Percentiles rank a stretch among this genome's conserved stretches.
Evolutionary conservation across 2,113 vertebrate species (phyloP).

Genomic region (Colinus virginianus): DNA sequence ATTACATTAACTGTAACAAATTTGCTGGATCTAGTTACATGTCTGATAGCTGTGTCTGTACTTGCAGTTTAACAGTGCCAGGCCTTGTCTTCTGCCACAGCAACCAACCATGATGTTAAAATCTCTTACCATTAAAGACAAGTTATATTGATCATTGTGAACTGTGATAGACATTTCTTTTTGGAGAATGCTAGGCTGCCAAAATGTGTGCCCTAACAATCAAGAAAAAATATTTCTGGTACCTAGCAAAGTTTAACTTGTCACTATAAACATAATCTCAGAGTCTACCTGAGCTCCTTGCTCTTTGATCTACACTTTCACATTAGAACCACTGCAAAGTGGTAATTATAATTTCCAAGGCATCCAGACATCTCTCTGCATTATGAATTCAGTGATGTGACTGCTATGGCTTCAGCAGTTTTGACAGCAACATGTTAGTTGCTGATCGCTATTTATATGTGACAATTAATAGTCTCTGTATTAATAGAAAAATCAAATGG

Average conservation of each 20-base stretch:
- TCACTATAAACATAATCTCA: neutral
- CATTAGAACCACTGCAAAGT: neutral
- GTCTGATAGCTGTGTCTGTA: neutral
- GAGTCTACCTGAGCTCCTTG: neutral
- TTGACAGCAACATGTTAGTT: neutral
- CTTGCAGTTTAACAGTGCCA: neutral
- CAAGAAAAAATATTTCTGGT: neutral
- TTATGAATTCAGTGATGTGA: neutral
- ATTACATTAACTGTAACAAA: neutral
- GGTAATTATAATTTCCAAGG: neutral
- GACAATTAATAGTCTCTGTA: neutral
- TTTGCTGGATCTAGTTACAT: neutral
- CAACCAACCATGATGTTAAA: neutral
- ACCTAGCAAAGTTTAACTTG: neutral
- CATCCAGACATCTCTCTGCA: neutral
- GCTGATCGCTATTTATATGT: neutral
- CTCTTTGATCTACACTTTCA: neutral
- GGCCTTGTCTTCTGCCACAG: neutral
- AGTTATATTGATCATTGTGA: fast-evolving
- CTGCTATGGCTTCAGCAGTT: neutral
- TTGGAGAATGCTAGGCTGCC: neutral
- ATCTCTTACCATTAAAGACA: neutral
- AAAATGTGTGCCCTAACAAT: neutral
- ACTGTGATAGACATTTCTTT: neutral
- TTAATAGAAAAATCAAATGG: neutral